These are phyloP conservation scores for Semicossyphus pulcher DNA, from an alignment of 2,113 vertebrate genomes.

Conservation along the genomic window DNA sequence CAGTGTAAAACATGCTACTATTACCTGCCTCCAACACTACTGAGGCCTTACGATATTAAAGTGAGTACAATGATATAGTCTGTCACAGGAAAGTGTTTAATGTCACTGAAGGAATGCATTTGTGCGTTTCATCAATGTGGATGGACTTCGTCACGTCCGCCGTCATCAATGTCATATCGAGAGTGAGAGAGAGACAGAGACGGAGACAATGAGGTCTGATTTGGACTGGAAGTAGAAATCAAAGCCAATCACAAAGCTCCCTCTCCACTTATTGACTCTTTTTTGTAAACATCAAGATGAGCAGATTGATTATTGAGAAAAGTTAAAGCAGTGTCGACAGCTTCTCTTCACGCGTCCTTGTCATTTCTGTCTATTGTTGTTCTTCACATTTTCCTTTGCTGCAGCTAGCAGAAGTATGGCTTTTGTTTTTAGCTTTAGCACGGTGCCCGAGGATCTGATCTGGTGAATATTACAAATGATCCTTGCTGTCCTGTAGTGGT, in stretches of 20 bases:
- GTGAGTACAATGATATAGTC: neutral
- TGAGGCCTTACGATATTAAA: neutral
- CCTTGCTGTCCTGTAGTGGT: neutral
- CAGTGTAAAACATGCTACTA: neutral
- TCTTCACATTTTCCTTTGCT: slow-evolving; percentile 30
- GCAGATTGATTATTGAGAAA: slow-evolving; percentile 84
- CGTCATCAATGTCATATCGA: slow-evolving; percentile 80
- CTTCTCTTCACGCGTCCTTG: slow-evolving; percentile 72
- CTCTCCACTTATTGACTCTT: slow-evolving; percentile 82
- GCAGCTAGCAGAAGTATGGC: neutral
- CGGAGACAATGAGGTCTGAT: slow-evolving; percentile 80
- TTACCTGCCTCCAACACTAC: neutral
- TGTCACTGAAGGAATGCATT: slow-evolving; percentile 25
- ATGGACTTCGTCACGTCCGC: slow-evolving; percentile 39
- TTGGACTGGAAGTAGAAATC: slow-evolving; percentile 83
- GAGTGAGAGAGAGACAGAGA: slow-evolving; percentile 49
- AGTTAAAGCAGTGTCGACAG: slow-evolving; percentile 75
- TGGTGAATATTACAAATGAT: neutral
- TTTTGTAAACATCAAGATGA: slow-evolving; percentile 85
- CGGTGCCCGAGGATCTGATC: neutral
- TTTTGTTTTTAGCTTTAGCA: neutral
- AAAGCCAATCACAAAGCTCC: slow-evolving; percentile 85
- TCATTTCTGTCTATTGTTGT: slow-evolving; percentile 65
- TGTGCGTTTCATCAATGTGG: slow-evolving; percentile 3
- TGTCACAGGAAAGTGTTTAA: slow-evolving; percentile 3